Conservation (phyloP, 2,888 invertebrate genomes). For the Cephus nigrinus region DNA sequence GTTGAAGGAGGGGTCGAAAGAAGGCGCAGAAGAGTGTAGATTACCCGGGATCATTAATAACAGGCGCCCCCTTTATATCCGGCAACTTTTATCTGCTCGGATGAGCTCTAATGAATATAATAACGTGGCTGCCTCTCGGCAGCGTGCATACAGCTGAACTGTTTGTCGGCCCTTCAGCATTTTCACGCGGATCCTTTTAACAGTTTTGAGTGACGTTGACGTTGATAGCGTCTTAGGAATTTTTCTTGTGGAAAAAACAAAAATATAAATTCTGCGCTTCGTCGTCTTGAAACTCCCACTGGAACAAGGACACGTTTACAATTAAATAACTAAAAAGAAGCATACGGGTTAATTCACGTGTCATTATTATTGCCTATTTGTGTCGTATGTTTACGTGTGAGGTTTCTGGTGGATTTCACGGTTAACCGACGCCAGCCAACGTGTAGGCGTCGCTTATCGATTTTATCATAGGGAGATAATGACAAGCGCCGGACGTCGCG, state of each 20-base stretch:
- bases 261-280: slow-evolving; percentile 7
- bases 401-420: background rate
- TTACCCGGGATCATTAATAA: slow-evolving; percentile 35
- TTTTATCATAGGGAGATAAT: slow-evolving; percentile 51
- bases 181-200: slow-evolving; percentile 16
- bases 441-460: slow-evolving; percentile 50
- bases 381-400: background rate
- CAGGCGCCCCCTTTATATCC: slow-evolving; percentile 38
- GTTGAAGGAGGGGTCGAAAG: background rate
- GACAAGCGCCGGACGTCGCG: slow-evolving; percentile 45
- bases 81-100: slow-evolving; percentile 48
- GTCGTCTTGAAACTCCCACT: background rate
- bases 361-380: background rate
- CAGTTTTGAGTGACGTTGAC: background rate
- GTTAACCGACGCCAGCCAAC: slow-evolving; percentile 19
- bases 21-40: slow-evolving; percentile 18
- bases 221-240: slow-evolving; percentile 7
- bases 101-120: slow-evolving; percentile 50
- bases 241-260: slow-evolving; percentile 13
- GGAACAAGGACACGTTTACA: background rate
- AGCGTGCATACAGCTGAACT: slow-evolving; percentile 13
- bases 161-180: slow-evolving; percentile 8
- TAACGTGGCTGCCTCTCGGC: slow-evolving; percentile 28
- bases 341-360: background rate
- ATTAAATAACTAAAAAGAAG: background rate